Evolutionary conservation across 1,140 invertebrate species (phyloP).

Genomic region (Bombyx mori): ASM3026992v2 NC_085130.1:18503501-18504000

Average conservation of each 20-base stretch:
- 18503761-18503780: background rate
- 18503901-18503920: conserved; percentile 59
- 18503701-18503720: conserved; percentile 48
- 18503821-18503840: conserved; percentile 65
- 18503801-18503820: conserved; percentile 24
- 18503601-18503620: conserved; percentile 21
- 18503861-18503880: conserved; percentile 61
- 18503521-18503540: conserved; percentile 10
- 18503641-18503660: conserved; percentile 32
- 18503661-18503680: conserved; percentile 47
- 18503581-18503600: conserved; percentile 22
- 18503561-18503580: conserved; percentile 39
- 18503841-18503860: conserved; percentile 48
- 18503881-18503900: conserved; percentile 64
- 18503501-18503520: conserved; percentile 23
- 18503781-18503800: conserved; percentile 8
- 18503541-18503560: conserved; percentile 12
- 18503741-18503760: conserved; percentile 39
- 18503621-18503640: conserved; percentile 30
- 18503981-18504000: conserved; percentile 38
- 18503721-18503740: conserved; percentile 37
- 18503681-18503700: conserved; percentile 61
- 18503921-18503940: conserved; percentile 56
- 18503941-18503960: conserved; percentile 32
- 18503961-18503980: conserved; percentile 34